Percentiles rank a stretch among this genome's conserved stretches.
Conservation (phyloP, 1,140 invertebrate genomes). For the Monomorium pharaonis region DNA sequence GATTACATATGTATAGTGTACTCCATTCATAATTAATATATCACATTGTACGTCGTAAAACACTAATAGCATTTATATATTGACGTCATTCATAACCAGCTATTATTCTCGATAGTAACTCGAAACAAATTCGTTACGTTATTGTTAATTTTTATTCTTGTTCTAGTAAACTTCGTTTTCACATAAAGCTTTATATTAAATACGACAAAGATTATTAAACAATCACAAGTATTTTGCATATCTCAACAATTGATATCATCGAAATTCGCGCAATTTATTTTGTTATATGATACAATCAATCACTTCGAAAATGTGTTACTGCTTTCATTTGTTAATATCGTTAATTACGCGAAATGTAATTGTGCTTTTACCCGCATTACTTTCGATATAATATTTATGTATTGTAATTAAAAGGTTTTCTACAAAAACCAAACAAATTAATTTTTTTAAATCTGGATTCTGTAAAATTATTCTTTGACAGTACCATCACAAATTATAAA, state of each 20-base stretch:
- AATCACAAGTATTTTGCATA: not conserved
- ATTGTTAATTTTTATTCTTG: not conserved
- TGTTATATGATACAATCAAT: not conserved
- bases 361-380: not conserved
- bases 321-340: not conserved
- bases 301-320: not conserved
- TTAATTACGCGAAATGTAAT: not conserved
- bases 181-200: constrained; percentile 5
- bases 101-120: not conserved
- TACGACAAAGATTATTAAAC: not conserved
- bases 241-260: not conserved
- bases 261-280: not conserved
- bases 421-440: no score
- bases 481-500: no score
- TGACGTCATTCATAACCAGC: not conserved
- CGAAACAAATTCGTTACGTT: not conserved
- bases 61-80: constrained; percentile 16
- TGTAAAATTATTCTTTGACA: no score
- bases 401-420: not conserved
- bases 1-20: no score
- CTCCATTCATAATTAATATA: not conserved
- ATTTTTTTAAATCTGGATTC: no score
- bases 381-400: not conserved
- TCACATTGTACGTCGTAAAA: not conserved
- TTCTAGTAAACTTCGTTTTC: not conserved